Conservation (phyloP, 2,113 vertebrate genomes). For the Phyllostomus discolor region DNA sequence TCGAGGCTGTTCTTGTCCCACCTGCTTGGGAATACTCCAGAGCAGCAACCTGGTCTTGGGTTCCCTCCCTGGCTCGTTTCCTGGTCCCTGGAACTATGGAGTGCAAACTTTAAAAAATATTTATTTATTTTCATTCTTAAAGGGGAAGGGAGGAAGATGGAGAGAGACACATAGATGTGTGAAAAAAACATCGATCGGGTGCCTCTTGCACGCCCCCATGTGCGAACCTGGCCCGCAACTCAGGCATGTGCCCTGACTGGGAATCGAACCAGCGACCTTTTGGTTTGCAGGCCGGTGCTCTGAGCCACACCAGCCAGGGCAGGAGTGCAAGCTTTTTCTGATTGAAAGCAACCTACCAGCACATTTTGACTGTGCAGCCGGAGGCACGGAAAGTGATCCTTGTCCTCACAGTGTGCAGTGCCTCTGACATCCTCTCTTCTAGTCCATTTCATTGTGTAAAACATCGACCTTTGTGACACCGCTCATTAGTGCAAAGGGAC, state of each 20-base stretch:
- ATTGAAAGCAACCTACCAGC: background rate
- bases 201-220: too few relatives aligned
- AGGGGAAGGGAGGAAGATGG: too few relatives aligned
- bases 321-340: background rate
- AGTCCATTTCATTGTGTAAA: background rate
- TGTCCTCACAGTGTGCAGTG: accelerated
- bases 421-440: background rate
- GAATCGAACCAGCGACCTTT: too few relatives aligned
- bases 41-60: background rate
- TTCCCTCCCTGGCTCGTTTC: background rate
- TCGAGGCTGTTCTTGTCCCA: background rate
- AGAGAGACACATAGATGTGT: too few relatives aligned
- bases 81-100: background rate
- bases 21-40: background rate
- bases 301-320: too few relatives aligned
- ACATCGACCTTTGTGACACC: too few relatives aligned
- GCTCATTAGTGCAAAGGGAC: background rate
- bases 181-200: too few relatives aligned
- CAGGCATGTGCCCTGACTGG: too few relatives aligned
- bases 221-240: too few relatives aligned
- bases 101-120: background rate
- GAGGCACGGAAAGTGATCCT: background rate
- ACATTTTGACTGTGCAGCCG: background rate
- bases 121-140: too few relatives aligned
- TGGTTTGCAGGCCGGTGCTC: too few relatives aligned